phyloP scores from a whole-genome alignment of 2,797 vertebrate genomes.

The Anguilla pacifica region DNA sequence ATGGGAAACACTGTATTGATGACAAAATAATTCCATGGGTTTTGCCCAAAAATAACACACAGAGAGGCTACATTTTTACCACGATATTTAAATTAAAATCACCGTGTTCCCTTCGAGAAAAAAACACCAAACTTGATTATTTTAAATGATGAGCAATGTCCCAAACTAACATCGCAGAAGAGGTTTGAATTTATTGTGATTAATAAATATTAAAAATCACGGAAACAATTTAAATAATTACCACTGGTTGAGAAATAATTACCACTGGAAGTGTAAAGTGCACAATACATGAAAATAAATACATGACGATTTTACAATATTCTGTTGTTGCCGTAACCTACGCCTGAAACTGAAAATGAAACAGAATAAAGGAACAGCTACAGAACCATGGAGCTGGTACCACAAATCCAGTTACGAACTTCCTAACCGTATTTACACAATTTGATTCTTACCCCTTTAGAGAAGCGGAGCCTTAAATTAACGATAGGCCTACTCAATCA shows the following conservation, averaged over 20 bases:
- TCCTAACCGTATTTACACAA: background rate
- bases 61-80: background rate
- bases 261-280: background rate
- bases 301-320: conserved; percentile 16
- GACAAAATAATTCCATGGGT: background rate
- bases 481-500: conserved; percentile 49
- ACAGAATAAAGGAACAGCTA: background rate
- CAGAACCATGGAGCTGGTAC: background rate
- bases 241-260: background rate
- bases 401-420: background rate
- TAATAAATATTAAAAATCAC: background rate
- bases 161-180: background rate
- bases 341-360: background rate
- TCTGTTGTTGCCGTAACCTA: background rate
- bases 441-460: conserved; percentile 68
- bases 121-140: background rate
- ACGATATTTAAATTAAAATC: background rate
- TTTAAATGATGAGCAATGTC: background rate
- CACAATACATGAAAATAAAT: background rate
- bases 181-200: background rate
- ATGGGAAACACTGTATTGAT: conserved; percentile 32
- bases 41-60: background rate
- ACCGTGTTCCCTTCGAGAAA: background rate
- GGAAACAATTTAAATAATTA: background rate
- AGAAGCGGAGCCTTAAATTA: conserved; percentile 53